Conservation (phyloP, 2,888 invertebrate species). For the Mythimna impura region DNA sequence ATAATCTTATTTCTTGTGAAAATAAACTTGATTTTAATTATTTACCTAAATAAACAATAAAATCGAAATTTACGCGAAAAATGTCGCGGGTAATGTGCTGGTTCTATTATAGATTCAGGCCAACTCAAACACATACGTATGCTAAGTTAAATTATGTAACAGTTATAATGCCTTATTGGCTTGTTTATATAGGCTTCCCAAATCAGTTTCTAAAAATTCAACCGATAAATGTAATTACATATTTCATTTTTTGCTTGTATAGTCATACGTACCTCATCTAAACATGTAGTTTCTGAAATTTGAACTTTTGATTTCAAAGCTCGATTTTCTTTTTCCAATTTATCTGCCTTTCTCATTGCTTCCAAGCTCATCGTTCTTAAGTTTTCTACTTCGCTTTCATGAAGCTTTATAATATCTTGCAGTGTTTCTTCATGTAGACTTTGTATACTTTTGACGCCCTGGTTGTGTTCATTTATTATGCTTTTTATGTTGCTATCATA, state of each 20-base stretch:
- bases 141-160: too few relatives aligned
- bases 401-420: slow-evolving; percentile 84
- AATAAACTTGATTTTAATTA: too few relatives aligned
- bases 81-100: background rate
- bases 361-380: slow-evolving; percentile 86
- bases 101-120: background rate
- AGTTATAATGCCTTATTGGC: background rate
- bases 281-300: slow-evolving; percentile 56
- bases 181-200: too few relatives aligned
- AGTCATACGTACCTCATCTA: slow-evolving; percentile 73
- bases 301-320: slow-evolving; percentile 73
- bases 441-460: slow-evolving; percentile 89
- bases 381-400: slow-evolving; percentile 89
- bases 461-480: slow-evolving; percentile 88
- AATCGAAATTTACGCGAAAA: too few relatives aligned
- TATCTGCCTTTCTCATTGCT: slow-evolving; percentile 84
- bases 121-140: too few relatives aligned
- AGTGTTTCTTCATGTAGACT: slow-evolving; percentile 88
- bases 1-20: too few relatives aligned
- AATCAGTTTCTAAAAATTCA: background rate
- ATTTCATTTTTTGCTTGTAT: background rate
- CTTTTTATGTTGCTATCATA: slow-evolving; percentile 89
- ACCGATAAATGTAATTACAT: background rate
- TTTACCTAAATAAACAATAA: too few relatives aligned
- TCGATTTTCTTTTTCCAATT: slow-evolving; percentile 82